Evolutionary conservation across 2,113 vertebrate genomes (phyloP).

Genomic region (Nymphicus hollandicus): DNA sequence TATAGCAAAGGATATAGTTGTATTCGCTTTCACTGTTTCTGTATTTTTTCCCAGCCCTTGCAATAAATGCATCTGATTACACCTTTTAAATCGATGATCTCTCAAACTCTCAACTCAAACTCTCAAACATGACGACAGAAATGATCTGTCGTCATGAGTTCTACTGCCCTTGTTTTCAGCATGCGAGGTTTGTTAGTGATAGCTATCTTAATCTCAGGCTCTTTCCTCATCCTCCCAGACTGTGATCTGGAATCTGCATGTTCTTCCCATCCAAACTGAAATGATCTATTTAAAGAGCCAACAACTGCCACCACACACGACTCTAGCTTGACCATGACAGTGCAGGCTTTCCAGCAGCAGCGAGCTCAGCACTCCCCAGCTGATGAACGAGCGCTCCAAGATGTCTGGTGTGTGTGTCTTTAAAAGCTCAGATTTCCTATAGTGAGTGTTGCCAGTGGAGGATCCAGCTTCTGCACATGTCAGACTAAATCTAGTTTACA

Average conservation of each 20-base stretch:
- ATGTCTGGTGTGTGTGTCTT: background rate
- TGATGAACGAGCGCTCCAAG: background rate
- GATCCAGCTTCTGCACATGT: background rate
- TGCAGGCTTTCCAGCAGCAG: background rate
- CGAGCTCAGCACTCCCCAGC: background rate
- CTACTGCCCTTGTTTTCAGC: conserved; percentile 38
- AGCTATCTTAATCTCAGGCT: background rate
- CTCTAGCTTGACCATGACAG: background rate
- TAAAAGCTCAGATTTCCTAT: background rate
- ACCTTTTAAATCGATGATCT: conserved; percentile 55
- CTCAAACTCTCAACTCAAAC: background rate
- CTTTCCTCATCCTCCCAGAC: background rate
- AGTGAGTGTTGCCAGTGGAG: background rate
- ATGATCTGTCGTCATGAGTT: conserved; percentile 27
- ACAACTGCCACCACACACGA: background rate
- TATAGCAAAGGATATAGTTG: background rate
- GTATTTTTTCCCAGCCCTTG: conserved; percentile 17
- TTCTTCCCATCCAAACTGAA: background rate
- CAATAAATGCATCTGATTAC: conserved; percentile 58
- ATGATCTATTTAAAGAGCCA: conserved; percentile 35
- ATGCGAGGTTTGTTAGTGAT: background rate
- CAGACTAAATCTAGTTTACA: background rate
- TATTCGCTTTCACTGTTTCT: conserved; percentile 19
- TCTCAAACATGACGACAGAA: background rate
- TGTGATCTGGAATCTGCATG: conserved; percentile 40